A percentile compares a stretch with the other conserved stretches of the same genome.
These are phyloP conservation scores for Takifugu flavidus DNA, from an alignment of 2,113 vertebrate genomes.

Conservation along the genomic window DNA sequence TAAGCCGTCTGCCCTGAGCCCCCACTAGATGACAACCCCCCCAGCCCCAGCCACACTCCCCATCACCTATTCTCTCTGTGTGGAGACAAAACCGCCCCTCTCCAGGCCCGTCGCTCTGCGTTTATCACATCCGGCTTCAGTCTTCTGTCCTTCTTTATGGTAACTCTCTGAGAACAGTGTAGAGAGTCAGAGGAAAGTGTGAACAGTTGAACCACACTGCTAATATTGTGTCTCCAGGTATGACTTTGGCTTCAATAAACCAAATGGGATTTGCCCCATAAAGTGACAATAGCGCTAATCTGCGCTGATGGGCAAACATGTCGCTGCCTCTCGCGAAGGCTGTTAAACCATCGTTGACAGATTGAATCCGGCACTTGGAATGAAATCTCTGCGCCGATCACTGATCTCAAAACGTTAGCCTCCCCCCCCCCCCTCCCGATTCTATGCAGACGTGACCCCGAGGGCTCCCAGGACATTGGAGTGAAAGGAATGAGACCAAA, in stretches of 20 bases:
- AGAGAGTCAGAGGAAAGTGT: background rate
- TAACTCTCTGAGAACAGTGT: constrained; percentile 1
- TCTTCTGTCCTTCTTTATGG: no score
- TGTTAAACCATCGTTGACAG: constrained; percentile 19
- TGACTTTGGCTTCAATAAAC: constrained; percentile 44
- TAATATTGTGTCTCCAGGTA: constrained; percentile 41
- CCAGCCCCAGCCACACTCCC: no score
- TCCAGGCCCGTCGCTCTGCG: no score
- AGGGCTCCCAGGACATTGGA: background rate
- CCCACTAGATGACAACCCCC: no score
- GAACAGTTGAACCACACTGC: constrained; percentile 11
- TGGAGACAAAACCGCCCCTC: no score
- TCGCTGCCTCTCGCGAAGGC: constrained; percentile 22
- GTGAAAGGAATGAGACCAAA: no score
- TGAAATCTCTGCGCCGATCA: constrained; percentile 40
- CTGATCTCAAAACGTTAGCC: constrained; percentile 21
- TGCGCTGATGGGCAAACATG: constrained; percentile 39
- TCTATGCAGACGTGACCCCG: constrained; percentile 17
- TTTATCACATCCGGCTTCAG: no score
- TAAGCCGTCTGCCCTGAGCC: no score
- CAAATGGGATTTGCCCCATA: constrained; percentile 16
- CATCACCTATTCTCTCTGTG: no score
- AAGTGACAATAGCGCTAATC: constrained; percentile 54
- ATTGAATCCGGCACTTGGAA: constrained; percentile 48
- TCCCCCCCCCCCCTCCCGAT: constrained; percentile 3